Base-by-base conservation (phyloP, 2,888 invertebrate species). In the Leucophenga maculata region DNA sequence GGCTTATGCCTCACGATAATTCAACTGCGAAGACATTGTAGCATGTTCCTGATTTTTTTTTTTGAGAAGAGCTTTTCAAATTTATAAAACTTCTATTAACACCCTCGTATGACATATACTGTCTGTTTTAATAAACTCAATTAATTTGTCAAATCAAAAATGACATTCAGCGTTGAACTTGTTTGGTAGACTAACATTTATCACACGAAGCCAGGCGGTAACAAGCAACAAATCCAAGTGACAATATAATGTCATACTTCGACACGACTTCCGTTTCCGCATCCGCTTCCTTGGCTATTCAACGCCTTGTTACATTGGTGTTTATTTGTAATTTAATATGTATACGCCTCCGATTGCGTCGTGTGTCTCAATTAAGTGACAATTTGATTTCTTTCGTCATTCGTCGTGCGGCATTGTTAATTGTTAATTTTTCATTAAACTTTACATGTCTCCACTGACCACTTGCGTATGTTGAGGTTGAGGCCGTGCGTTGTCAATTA, bases 341-440 rank as follows among this genome's bases (percentile, higher is more conserved):
- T 64, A 69, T 71, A 68, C 69, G 64, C 14, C 6, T 26, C 18
- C 18, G 20, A 67, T 67, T 52, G 66, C 68, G 69, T 69, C 72
- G 82, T 83, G 80, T 80, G 77, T 80, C 83, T 82, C 85, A 85
- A 85, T 85, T 82, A 84, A 78, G 70, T 75, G 77, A 76, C 82
- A 85, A 84, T 84, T 84, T 85, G 76, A 83, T 84, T 85, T 64
- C 62, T 22, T 78, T 74, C 76, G 83, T 79, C 50, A 50, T 50
- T 50, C 18, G 6, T 50, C 18, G 48, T 48, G 3, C 11, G n/a
- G 1, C 50, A 14, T 64, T 64, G 62, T 64, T 48, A 64, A 76
- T 64, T 80, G 83, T 76, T 80, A 77, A 80, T 80, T 82, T 83
- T 80, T 83, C 80, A 80, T 83, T 80, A 83, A 71, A 75, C 70